A percentile compares a stretch with the other conserved stretches of the same genome.
Evolutionary conservation across 2,888 invertebrate genomes (phyloP).

Genomic region (Peribatodes rhomboidaria): DNA sequence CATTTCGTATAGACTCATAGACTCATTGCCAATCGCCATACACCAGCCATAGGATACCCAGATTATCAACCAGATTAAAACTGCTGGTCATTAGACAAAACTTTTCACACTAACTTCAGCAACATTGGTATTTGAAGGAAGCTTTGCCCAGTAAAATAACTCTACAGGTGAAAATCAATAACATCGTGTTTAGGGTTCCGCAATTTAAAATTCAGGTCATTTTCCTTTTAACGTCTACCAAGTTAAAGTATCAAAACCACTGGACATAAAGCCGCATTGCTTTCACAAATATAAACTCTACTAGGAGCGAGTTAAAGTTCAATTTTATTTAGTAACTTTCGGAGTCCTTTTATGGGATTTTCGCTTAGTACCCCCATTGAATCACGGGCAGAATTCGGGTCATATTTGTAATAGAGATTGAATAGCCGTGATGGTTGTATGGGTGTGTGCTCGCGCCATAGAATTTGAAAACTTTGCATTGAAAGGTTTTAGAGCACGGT

Average conservation of each 20-base stretch:
- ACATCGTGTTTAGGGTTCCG: background rate
- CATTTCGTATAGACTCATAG: no score
- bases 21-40: no score
- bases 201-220: background rate
- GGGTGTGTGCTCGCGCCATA: constrained; percentile 30
- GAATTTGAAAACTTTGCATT: constrained; percentile 39
- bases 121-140: no score
- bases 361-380: constrained; percentile 44
- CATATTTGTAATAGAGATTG: constrained; percentile 61
- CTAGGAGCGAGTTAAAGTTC: constrained; percentile 5
- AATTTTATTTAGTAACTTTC: constrained; percentile 27
- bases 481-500: constrained; percentile 20
- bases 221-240: background rate
- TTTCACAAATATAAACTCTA: constrained; percentile 21
- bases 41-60: no score
- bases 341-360: constrained; percentile 51
- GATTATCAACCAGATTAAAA: no score
- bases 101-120: no score
- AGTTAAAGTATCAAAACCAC: background rate
- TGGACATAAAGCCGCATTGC: background rate
- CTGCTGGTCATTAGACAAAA: no score
- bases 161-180: no score
- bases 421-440: constrained; percentile 53
- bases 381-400: constrained; percentile 57
- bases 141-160: no score